These are phyloP conservation scores for Lichenostomus cassidix DNA, from an alignment of 2,113 vertebrate species.

Conservation along the genomic window DNA sequence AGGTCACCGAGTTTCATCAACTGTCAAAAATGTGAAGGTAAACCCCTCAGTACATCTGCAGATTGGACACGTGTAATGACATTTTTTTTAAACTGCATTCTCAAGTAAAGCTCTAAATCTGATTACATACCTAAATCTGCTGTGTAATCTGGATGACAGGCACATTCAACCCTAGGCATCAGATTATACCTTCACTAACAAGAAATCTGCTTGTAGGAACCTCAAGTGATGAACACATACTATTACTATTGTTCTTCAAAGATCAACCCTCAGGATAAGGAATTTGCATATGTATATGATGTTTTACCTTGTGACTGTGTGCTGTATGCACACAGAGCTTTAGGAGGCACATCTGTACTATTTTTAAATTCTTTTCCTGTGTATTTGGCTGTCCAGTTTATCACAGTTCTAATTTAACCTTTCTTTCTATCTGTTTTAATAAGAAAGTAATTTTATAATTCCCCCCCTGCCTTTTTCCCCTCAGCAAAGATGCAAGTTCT, in stretches of 20 bases:
- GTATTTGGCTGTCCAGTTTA: neutral
- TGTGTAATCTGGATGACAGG: neutral
- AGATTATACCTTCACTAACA: neutral
- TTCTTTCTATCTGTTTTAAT: neutral
- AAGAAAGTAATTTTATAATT: neutral
- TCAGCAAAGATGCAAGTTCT: neutral
- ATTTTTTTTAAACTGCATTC: neutral
- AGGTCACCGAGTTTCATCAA: neutral
- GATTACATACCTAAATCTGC: neutral
- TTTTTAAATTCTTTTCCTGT: neutral
- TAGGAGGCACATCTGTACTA: neutral
- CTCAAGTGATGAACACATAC: neutral
- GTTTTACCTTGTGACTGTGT: neutral
- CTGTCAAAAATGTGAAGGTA: neutral
- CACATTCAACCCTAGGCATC: neutral
- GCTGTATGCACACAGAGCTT: neutral
- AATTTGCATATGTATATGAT: neutral
- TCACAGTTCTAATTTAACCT: neutral
- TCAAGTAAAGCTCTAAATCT: neutral
- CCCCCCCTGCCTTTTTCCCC: accelerated
- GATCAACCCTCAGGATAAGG: neutral
- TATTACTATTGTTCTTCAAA: neutral
- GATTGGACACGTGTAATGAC: neutral
- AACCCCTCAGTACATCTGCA: neutral
- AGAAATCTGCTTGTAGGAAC: neutral